Base-by-base conservation (phyloP, 2,113 vertebrate species). In the Chaetodon auriga region DNA sequence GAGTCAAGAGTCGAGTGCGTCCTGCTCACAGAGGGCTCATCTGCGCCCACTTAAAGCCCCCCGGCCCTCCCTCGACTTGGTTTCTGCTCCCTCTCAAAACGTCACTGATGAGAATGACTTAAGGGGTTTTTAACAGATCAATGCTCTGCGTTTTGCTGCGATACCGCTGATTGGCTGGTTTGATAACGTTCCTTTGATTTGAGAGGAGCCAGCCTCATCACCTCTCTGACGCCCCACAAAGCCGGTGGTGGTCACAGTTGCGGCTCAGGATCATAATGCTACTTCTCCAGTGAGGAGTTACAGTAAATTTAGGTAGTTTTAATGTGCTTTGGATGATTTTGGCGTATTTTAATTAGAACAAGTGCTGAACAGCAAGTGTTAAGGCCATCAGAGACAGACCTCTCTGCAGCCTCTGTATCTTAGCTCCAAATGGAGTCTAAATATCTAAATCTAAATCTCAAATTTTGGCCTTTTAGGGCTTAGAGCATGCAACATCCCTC, bases 101-200 rank as follows among this genome's bases (percentile, higher is more conserved):
- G 45, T 18, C 16, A 63, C 9, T 49, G 45, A 65, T 18, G 63
- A 43, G 79, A 66, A 68, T 21, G 46, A 49, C 14, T 61, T 30
- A 61, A 66, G 15, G 6, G 30, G 51, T 70, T 69, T 63, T 53
- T 65, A 48, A 70, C 49, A n/a, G 79, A 64, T 75, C 65, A 41
- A 18, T 55, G n/a, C 30, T 48, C 38, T 30, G 64, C 45, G 64
- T 18, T 46, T 65, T 35, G 35, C 63, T 53, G 45, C 0, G 7
- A 38, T 10, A 18, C 9, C n/a, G 15, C 35, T 18, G 66, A 65
- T 51, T 57, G 18, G n/a, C 49, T 49, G 0, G 16, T 35, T 53
- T 77, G 61, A 57, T 73, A 6, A 36, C 2, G 41, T 5, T 9
- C 41, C 6, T 6, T 43, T 43, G 38, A 69, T 61, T 43, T 6